These are phyloP conservation scores for Tribolium madens DNA, from an alignment of 1,140 invertebrate species.

Conservation along the genomic window DNA sequence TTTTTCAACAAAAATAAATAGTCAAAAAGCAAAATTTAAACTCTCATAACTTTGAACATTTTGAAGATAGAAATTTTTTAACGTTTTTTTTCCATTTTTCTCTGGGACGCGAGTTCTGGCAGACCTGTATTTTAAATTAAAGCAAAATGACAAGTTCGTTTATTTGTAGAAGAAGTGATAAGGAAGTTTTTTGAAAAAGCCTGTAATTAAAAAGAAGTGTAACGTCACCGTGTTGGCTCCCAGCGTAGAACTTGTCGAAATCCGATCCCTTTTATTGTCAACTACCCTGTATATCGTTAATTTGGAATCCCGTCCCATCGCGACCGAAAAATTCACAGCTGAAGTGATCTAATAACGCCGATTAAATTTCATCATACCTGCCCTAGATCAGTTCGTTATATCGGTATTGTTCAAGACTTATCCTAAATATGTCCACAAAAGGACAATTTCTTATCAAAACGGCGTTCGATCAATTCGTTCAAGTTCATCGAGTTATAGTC, in stretches of 20 bases:
- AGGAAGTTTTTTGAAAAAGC: no score
- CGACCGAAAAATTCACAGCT: slow-evolving; percentile 36
- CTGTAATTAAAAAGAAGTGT: no score
- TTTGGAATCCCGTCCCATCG: slow-evolving; percentile 1
- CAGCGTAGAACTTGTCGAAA: background rate
- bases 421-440: slow-evolving; percentile 59
- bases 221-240: background rate
- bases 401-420: slow-evolving; percentile 55
- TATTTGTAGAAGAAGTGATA: no score
- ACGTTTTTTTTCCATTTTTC: no score
- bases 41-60: no score
- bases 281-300: slow-evolving; percentile 23
- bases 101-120: no score
- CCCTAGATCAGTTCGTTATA: slow-evolving; percentile 57
- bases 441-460: slow-evolving; percentile 60
- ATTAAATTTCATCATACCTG: slow-evolving; percentile 46
- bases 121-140: no score
- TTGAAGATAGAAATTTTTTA: no score
- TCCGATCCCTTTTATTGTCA: background rate
- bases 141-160: no score
- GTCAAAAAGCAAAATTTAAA: no score
- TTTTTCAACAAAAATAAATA: no score
- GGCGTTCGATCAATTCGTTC: slow-evolving; percentile 42
- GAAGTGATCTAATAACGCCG: slow-evolving; percentile 44
- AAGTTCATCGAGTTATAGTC: background rate